Conservation (phyloP, 2,797 vertebrate genomes). For the Aplochiton taeniatus region DNA sequence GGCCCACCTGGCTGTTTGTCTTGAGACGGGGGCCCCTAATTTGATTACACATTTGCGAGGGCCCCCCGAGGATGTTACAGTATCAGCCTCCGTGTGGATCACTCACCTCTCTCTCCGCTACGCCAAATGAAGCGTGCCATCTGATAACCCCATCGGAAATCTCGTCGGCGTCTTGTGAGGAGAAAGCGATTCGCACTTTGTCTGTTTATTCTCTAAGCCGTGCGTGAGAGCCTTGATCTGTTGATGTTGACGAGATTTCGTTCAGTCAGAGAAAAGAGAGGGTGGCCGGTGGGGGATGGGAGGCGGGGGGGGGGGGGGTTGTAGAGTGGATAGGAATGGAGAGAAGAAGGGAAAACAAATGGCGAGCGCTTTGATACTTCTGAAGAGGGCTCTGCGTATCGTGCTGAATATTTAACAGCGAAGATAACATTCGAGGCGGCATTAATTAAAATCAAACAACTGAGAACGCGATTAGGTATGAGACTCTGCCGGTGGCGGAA, state of each 20-base stretch:
- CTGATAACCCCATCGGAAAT: constrained; percentile 48
- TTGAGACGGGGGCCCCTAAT: constrained; percentile 18
- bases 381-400: constrained; percentile 45
- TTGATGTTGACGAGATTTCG: constrained; percentile 35
- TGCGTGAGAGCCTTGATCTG: constrained; percentile 46
- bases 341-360: constrained; percentile 49
- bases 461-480: constrained; percentile 73
- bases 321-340: constrained; percentile 26
- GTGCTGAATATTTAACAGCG: constrained; percentile 70
- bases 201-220: constrained; percentile 19
- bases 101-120: constrained; percentile 40
- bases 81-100: constrained; percentile 28
- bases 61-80: constrained; percentile 23
- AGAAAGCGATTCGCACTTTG: constrained; percentile 35
- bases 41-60: constrained; percentile 24
- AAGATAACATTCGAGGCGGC: constrained; percentile 68
- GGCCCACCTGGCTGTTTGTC: constrained; percentile 8
- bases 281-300: no score
- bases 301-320: constrained; percentile 16
- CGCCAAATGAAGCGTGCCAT: constrained; percentile 45
- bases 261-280: constrained; percentile 23
- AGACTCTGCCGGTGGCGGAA: constrained; percentile 61
- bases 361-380: constrained; percentile 59
- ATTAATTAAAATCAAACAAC: constrained; percentile 78
- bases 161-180: constrained; percentile 29